A percentile compares a stretch with the other conserved stretches of the same genome.
Evolutionary conservation across 2,888 invertebrate species (phyloP).

Genomic region (Apamea anceps): DNA sequence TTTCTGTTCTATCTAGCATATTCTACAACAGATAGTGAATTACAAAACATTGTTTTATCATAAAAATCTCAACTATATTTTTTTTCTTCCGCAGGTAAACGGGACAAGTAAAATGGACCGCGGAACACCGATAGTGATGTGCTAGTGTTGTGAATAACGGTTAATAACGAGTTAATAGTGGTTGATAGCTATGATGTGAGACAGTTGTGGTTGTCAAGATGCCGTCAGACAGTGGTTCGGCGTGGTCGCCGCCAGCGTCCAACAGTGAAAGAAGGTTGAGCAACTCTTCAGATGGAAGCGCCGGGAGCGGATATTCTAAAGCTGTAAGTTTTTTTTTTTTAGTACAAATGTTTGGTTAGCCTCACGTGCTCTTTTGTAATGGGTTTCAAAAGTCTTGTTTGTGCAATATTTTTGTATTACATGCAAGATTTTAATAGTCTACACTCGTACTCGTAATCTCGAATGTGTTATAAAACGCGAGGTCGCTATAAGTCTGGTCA

Average conservation of each 20-base stretch:
- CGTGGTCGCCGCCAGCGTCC: conserved; percentile 88
- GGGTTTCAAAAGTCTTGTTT: conserved; percentile 51
- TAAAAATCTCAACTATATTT: conserved; percentile 57
- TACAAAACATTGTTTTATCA: conserved; percentile 51
- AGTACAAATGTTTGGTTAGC: conserved; percentile 26
- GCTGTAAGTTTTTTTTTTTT: conserved; percentile 82
- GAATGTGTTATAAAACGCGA: conserved; percentile 52
- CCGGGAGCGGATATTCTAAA: conserved; percentile 88
- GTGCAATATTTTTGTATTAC: conserved; percentile 54
- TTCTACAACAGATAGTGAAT: conserved; percentile 57
- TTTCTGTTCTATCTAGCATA: conserved; percentile 55
- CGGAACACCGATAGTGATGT: conserved; percentile 80
- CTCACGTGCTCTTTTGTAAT: conserved; percentile 54
- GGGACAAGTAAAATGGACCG: conserved; percentile 80
- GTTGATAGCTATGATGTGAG: conserved; percentile 83
- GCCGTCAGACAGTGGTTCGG: conserved; percentile 88
- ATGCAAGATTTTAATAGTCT: conserved; percentile 47
- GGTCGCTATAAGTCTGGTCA: conserved; percentile 26
- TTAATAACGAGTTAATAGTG: conserved; percentile 71
- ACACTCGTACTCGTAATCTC: conserved; percentile 44
- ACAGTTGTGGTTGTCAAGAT: conserved; percentile 82
- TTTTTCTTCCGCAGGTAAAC: conserved; percentile 81
- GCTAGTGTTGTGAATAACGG: conserved; percentile 80
- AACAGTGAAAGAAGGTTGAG: conserved; percentile 87
- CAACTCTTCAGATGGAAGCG: conserved; percentile 89